Evolutionary conservation across 2,797 vertebrate species (phyloP).

Genomic region (Megaceryle alcyon): DNA sequence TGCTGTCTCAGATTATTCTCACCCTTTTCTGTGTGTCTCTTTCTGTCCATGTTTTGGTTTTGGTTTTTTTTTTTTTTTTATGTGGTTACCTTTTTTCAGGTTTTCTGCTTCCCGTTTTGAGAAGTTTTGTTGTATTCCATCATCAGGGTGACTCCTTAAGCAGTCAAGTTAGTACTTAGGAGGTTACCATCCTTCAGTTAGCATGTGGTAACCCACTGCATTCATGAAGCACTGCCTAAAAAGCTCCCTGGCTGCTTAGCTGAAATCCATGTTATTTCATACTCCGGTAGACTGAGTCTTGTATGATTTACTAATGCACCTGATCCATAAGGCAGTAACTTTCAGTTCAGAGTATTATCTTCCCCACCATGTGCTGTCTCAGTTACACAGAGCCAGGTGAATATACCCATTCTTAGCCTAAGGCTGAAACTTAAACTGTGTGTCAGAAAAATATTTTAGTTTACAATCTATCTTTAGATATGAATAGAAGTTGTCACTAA

Average conservation of each 20-base stretch:
- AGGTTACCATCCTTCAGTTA: not conserved
- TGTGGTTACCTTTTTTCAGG: rapidly evolving
- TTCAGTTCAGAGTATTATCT: not conserved
- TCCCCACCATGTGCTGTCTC: not conserved
- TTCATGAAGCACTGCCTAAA: not conserved
- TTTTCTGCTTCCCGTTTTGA: not conserved
- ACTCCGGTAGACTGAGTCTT: not conserved
- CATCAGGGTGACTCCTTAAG: not conserved
- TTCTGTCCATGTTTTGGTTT: not conserved
- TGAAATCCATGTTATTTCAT: not conserved
- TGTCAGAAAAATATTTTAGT: not conserved
- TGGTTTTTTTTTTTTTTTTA: not conserved
- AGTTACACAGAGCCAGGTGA: not conserved
- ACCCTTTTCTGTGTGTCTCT: not conserved
- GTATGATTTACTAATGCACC: not conserved
- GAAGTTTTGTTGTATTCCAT: not conserved
- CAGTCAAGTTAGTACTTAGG: not conserved
- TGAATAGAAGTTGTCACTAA: not conserved
- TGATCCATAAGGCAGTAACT: not conserved
- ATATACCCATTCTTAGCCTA: not conserved
- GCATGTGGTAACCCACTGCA: not conserved
- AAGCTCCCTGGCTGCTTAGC: not conserved
- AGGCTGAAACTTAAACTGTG: not conserved
- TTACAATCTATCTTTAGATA: not conserved
- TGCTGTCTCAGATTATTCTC: not conserved